Base-by-base conservation (phyloP, 2,888 invertebrate genomes). In the Galerucella calmariensis region DNA sequence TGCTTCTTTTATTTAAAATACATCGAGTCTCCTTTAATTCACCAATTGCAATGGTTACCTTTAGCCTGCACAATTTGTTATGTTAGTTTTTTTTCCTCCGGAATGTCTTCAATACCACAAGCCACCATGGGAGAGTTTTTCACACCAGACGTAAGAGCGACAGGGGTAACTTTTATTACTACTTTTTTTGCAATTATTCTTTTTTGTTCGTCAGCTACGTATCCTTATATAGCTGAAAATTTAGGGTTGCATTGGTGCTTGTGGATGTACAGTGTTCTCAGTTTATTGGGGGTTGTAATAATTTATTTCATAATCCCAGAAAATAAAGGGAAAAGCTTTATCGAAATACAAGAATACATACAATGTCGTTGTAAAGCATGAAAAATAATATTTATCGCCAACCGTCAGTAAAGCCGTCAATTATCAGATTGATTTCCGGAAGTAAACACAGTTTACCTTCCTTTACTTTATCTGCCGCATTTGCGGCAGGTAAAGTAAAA, bases 51-150 rank as follows among this genome's bases (percentile, higher is more conserved):
- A 0, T 94, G 93, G 91, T 85, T 95, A 48, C 95, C 95, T 0
- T 89, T 95, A 12, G 85, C 91, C 3, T 91, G 93, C 0, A 86
- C 95, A 65, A 89, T 94, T 0, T 79, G 92, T 20, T 95, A 92
- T 88, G 92, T 94, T 75, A 87, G 92, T 72, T 90, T 92, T 0
- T 95, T 94, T 87, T 92, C 93, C 76, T 2, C 82, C 88, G 91
- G 92, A 0, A 90, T 93, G 70, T 94, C 96, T 2, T 93, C 94
- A 0, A 85, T 95, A 53, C 93, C 94, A 0, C 94, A 94, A 94
- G 92, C 94, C 0, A 91, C 95, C 46, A 91, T 94, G 90, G 92
- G 94, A 0, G 95, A 95, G 85, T 90, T 95, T 86, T 92, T 96
- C 85, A 92, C 96, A 41, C 88, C 92, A 0, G 92, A 94, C 79